Base-by-base conservation (phyloP, 1,140 invertebrate genomes). In the Druon quercuslanigerum region DNA sequence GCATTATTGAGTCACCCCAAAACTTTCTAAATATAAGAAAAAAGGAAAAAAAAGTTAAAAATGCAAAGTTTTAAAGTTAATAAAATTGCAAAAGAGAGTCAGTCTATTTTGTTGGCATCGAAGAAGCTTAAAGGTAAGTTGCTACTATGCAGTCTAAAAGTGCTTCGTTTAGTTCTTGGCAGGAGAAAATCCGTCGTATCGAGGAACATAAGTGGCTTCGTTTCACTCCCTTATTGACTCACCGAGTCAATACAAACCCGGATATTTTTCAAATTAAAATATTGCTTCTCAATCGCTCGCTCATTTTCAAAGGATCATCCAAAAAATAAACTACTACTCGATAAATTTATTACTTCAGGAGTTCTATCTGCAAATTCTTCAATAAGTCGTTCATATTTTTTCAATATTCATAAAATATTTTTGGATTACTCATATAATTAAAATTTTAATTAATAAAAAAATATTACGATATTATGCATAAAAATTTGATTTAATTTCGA, bases 121-220 rank as follows among this genome's bases (percentile, higher is more conserved):
- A 14, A 40, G 54, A 71, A 54, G 50, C 51, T 77, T 51, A 46
- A 74, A 25, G 33, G 20, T 74, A 8, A 33, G n/a, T 8, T 5
- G 50, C 51, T 60, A 50, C 50, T 14, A 73, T 50, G n/a, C 66
- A 70, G 71, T 52, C 54, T 66, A 50, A 74, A 76, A 74, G 79
- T 80, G 74, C 77, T 79, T 79, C 79, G 76, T 76, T 83, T 81
- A 83, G 78, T 76, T 81, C 76, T 79, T 81, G 82, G 82, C 79
- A 83, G 46, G 52, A 8, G 40, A 83, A 80, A 80, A 74, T 25
- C 73, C 75, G 78, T 66, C 79, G 75, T 77, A 77, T 79, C 77
- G 79, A 72, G 78, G 75, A 78, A 79, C 75, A 73, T 72, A 76
- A 80, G 79, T 80, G 73, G 76, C 79, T 82, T 82, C 79, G 74